Conservation (phyloP, 2,888 invertebrate species). For the Oxyscelio sp. region DNA sequence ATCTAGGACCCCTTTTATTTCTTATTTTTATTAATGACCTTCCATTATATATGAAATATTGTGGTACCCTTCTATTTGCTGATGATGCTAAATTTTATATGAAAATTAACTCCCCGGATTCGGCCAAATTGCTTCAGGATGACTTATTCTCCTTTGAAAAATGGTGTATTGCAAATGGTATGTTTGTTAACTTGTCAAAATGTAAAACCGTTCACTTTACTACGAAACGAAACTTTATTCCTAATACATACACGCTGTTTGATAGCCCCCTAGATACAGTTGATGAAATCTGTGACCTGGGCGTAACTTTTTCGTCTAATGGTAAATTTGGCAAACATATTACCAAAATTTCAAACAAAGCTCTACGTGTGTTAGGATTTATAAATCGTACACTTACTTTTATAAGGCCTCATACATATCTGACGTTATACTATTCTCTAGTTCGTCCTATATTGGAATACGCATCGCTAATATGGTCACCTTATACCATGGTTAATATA, state of each 20-base stretch:
- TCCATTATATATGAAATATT: too few species aligned
- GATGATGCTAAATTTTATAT: constrained; percentile 23
- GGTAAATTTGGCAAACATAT: not conserved
- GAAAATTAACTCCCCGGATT: not conserved
- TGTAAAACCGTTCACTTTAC: not conserved
- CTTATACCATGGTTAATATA: not conserved
- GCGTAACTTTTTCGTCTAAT: not conserved
- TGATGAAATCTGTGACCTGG: not conserved
- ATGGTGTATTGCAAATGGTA: not conserved
- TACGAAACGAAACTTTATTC: not conserved
- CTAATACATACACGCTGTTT: not conserved
- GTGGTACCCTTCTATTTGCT: constrained; percentile 10
- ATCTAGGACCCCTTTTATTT: constrained; percentile 20
- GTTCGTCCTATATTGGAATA: not conserved
- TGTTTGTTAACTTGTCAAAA: not conserved
- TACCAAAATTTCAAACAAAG: not conserved
- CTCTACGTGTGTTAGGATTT: not conserved
- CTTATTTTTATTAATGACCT: constrained; percentile 17
- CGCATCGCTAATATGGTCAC: not conserved
- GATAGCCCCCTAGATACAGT: not conserved
- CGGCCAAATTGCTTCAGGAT: not conserved
- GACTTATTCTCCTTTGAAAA: not conserved
- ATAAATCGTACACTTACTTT: not conserved
- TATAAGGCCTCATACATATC: not conserved
- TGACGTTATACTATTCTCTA: not conserved